Conservation (phyloP, 2,888 invertebrate genomes). For the Agapostemon virescens region DNA sequence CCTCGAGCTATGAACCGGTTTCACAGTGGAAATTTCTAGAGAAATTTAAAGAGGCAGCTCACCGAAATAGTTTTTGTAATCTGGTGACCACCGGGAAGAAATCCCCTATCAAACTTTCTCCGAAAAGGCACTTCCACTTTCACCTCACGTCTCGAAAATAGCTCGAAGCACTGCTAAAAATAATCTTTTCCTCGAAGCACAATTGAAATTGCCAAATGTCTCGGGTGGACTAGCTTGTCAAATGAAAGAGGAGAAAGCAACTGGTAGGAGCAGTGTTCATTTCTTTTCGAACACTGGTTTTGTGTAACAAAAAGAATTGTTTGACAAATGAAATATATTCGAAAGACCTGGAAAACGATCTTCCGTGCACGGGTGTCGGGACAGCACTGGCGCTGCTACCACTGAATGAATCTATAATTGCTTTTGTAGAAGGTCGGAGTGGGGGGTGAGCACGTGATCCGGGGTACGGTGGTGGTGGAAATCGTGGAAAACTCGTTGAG, state of each 20-base stretch:
- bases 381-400: slow-evolving; percentile 64
- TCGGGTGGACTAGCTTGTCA: neutral
- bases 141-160: slow-evolving; percentile 49
- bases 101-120: slow-evolving; percentile 45
- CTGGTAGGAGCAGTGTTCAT: neutral
- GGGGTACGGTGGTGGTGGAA: slow-evolving; percentile 49
- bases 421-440: slow-evolving; percentile 30
- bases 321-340: neutral
- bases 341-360: neutral
- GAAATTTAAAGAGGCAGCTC: slow-evolving; percentile 5
- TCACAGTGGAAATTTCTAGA: neutral
- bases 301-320: neutral
- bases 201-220: neutral
- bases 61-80: slow-evolving; percentile 30
- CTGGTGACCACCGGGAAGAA: slow-evolving; percentile 27
- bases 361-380: slow-evolving; percentile 22
- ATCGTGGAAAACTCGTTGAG: slow-evolving; percentile 61
- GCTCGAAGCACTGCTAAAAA: slow-evolving; percentile 41
- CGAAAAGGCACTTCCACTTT: slow-evolving; percentile 54
- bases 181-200: slow-evolving; percentile 15
- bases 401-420: slow-evolving; percentile 74
- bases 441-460: slow-evolving; percentile 42
- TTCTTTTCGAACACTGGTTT: neutral
- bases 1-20: neutral
- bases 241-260: neutral